phyloP scores from a whole-genome alignment of 2,113 vertebrate species.

The Phyllostomus hastatus region DNA sequence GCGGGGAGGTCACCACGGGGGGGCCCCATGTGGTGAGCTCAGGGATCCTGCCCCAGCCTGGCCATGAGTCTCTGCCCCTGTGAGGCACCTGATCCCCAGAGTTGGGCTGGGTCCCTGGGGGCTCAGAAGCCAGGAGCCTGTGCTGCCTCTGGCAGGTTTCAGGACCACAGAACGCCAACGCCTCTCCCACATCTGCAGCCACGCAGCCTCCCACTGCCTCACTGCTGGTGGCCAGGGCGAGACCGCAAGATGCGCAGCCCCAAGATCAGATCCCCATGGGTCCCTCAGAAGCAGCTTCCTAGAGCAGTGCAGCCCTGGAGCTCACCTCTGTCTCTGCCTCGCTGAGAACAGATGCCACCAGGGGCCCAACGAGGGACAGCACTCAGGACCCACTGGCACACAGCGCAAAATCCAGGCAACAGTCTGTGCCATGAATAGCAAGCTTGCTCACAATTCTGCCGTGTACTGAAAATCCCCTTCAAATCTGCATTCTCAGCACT shows the following conservation, averaged over 20 bases:
- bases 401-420: background rate
- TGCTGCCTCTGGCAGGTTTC: background rate
- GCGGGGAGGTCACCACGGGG: rapidly evolving
- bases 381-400: background rate
- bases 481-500: background rate
- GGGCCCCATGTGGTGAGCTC: background rate
- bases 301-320: background rate
- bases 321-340: background rate
- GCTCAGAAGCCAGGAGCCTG: background rate
- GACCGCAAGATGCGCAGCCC: too few relatives aligned
- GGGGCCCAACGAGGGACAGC: background rate
- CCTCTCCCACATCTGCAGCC: background rate
- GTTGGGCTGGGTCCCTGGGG: background rate
- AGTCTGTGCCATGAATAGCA: background rate
- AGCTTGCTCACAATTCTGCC: background rate
- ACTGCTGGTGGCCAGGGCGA: rapidly evolving
- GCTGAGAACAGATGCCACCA: background rate
- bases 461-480: too few relatives aligned
- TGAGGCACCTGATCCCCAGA: background rate
- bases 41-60: background rate
- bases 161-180: background rate
- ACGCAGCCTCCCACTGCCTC: background rate
- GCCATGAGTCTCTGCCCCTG: background rate
- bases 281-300: background rate
- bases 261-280: background rate